phyloP scores from a whole-genome alignment of 2,888 invertebrate genomes.

The Rutpela maculata region DNA sequence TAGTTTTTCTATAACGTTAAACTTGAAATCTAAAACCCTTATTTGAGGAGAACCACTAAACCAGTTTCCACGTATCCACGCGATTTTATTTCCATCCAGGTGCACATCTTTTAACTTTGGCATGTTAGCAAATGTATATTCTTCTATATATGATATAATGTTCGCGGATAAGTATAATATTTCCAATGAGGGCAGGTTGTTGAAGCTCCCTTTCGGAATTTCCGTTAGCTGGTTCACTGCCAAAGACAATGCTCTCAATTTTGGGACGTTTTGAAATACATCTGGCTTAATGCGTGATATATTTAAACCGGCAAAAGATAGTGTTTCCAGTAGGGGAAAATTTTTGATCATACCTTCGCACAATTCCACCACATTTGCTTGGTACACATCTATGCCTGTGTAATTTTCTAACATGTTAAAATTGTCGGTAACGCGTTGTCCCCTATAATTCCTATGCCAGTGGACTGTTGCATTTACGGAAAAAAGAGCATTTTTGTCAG shows the following conservation, averaged over 20 bases:
- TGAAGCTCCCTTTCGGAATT: slow-evolving; percentile 58
- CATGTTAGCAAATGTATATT: slow-evolving; percentile 59
- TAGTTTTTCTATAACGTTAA: slow-evolving; percentile 58
- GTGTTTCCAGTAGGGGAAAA: slow-evolving; percentile 57
- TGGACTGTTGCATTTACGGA: slow-evolving; percentile 57
- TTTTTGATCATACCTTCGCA: slow-evolving; percentile 65
- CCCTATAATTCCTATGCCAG: slow-evolving; percentile 27
- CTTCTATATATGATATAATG: slow-evolving; percentile 57
- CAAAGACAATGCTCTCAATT: slow-evolving; percentile 59
- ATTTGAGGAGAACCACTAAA: slow-evolving; percentile 56
- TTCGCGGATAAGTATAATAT: slow-evolving; percentile 63
- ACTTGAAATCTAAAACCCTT: slow-evolving; percentile 58
- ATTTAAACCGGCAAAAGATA: slow-evolving; percentile 61
- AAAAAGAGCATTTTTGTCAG: slow-evolving; percentile 57
- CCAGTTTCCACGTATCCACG: slow-evolving; percentile 55
- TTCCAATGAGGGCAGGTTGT: slow-evolving; percentile 55
- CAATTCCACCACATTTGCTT: slow-evolving; percentile 61
- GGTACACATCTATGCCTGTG: slow-evolving; percentile 57
- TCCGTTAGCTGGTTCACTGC: slow-evolving; percentile 61
- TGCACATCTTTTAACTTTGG: slow-evolving; percentile 58
- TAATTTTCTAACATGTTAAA: slow-evolving; percentile 57
- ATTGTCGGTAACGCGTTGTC: slow-evolving; percentile 38
- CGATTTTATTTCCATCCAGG: slow-evolving; percentile 62
- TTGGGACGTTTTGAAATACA: slow-evolving; percentile 62
- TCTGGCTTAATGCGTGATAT: slow-evolving; percentile 59